Evolutionary conservation across 2,113 vertebrate species (phyloP).

Genomic region (Corythoichthys intestinalis): DNA sequence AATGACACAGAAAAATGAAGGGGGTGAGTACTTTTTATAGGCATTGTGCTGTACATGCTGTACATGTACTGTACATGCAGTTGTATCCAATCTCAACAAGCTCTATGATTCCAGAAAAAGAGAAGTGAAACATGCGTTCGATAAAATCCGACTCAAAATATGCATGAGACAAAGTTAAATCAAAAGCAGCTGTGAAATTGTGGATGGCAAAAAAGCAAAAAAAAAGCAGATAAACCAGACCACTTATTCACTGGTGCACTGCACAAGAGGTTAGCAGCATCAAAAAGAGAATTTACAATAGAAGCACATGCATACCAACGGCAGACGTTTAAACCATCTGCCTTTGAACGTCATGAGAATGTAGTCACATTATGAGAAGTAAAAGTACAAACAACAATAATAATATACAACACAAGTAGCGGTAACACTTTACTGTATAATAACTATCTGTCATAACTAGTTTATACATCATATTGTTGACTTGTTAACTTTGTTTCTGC

Average conservation of each 20-base stretch:
- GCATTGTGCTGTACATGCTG: neutral
- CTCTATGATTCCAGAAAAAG: constrained; percentile 3
- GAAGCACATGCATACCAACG: neutral
- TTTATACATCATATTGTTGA: too few relatives aligned
- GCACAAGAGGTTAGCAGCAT: neutral
- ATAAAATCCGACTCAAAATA: constrained; percentile 2
- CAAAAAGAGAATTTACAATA: constrained; percentile 8
- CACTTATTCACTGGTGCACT: constrained; percentile 6
- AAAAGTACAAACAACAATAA: neutral
- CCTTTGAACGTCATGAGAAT: neutral
- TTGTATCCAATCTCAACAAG: constrained; percentile 10
- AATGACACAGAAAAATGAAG: neutral
- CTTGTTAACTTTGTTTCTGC: too few relatives aligned
- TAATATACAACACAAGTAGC: too few relatives aligned
- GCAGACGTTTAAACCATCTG: too few relatives aligned
- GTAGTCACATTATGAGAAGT: neutral
- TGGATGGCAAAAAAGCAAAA: neutral
- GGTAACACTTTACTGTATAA: too few relatives aligned
- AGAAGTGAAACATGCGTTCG: constrained; percentile 16
- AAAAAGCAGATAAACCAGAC: constrained; percentile 16
- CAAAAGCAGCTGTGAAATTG: constrained; percentile 9
- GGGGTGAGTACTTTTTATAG: neutral
- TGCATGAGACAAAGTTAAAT: neutral
- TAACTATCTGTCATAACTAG: too few relatives aligned
- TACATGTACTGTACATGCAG: neutral